A percentile compares a stretch with the other conserved stretches of the same genome.
phyloP scores from a whole-genome alignment of 2,113 vertebrate genomes.

The Peromyscus polionotus region DNA sequence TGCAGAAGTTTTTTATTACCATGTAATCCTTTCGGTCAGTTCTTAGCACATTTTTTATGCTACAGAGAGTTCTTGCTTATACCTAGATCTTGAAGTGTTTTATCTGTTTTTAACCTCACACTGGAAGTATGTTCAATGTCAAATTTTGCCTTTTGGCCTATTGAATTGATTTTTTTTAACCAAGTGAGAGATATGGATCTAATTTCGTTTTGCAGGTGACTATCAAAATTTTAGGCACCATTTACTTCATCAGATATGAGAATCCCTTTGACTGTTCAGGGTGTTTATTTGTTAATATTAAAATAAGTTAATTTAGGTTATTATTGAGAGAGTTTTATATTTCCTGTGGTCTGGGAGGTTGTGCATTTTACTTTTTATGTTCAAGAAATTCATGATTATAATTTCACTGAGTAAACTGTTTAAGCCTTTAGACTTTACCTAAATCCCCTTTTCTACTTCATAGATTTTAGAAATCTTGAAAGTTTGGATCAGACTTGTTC shows the following conservation, averaged over 20 bases:
- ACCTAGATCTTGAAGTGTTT: neutral
- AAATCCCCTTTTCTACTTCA: too few species aligned
- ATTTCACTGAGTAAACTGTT: neutral
- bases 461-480: neutral
- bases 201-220: neutral
- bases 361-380: too few species aligned
- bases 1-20: too few species aligned
- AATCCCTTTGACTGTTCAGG: neutral
- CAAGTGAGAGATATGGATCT: neutral
- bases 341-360: neutral
- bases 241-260: neutral
- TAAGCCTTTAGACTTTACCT: neutral
- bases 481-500: too few species aligned
- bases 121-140: neutral
- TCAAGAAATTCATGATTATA: neutral
- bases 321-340: neutral
- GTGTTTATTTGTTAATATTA: neutral
- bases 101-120: neutral
- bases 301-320: neutral
- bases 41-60: neutral
- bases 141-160: neutral
- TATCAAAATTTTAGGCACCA: too few species aligned
- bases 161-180: neutral
- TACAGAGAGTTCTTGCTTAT: neutral
- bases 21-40: neutral